A percentile compares a stretch with the other conserved stretches of the same genome.
Evolutionary conservation across 2,888 invertebrate genomes (phyloP).

Genomic region (Agrotis segetum): DNA sequence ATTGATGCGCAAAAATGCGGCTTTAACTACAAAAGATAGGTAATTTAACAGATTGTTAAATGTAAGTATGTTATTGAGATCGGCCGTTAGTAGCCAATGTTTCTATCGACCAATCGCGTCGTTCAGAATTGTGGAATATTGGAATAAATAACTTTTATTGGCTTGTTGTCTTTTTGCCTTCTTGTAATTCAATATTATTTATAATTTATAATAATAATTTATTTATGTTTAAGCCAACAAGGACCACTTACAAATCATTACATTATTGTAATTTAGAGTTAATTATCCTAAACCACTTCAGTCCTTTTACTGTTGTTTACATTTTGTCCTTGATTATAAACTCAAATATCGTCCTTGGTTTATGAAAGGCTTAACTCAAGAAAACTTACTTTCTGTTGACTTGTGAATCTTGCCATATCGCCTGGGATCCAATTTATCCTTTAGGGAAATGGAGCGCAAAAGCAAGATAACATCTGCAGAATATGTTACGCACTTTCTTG

Average conservation of each 20-base stretch:
- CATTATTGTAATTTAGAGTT: background rate
- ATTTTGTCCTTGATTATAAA: background rate
- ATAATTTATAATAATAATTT: too few species aligned
- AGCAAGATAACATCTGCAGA: slow-evolving; percentile 31
- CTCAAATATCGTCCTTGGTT: too few species aligned
- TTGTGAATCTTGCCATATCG: slow-evolving; percentile 23
- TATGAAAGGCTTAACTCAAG: background rate
- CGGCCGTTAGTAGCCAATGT: slow-evolving; percentile 34
- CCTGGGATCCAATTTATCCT: slow-evolving; percentile 31
- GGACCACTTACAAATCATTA: too few species aligned
- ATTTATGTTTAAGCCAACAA: too few species aligned
- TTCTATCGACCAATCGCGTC: background rate
- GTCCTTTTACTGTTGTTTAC: background rate
- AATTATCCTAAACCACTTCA: background rate
- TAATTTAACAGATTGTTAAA: too few species aligned
- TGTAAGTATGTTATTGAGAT: too few species aligned
- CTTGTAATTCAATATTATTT: background rate
- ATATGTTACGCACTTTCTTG: slow-evolving; percentile 16
- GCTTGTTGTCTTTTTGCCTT: background rate
- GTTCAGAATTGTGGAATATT: background rate
- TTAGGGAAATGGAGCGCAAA: slow-evolving; percentile 21
- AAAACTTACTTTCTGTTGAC: slow-evolving; percentile 26
- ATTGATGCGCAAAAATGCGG: too few species aligned
- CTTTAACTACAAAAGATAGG: too few species aligned
- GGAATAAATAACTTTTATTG: background rate